Base-by-base conservation (phyloP, 2,888 invertebrate genomes). In the Thecophora atra region DNA sequence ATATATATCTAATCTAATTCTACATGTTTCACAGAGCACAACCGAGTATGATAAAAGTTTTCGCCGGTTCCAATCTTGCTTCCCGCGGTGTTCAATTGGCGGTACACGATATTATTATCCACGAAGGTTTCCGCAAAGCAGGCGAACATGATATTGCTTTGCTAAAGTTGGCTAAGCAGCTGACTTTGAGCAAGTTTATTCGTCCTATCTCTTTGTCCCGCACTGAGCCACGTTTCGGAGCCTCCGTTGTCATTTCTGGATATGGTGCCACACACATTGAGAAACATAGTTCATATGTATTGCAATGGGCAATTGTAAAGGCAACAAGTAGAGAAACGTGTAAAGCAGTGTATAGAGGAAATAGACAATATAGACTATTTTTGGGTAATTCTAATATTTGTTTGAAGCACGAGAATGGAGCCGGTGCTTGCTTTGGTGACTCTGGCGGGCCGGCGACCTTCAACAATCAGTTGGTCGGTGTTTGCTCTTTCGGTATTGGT, bases 351-450 rank as follows among this genome's bases (percentile, higher is more conserved):
- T n/a, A n/a, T n/a, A n/a, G n/a, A n/a, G n/a, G n/a, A n/a, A n/a
- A n/a, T n/a, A n/a, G n/a, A 83, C 83, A n/a, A 56, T 73, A 0
- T 76, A 75, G 70, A 77, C 77, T 37, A 42, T 65, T 11, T 73
- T 58, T 4, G 74, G 79, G 11, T n/a, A 73, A 75, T 3, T 72
- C 76, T 1, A 72, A 83, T 1, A 62, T 85, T 19, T 85, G 86
- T 67, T 77, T 85, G 52, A 74, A 63, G 24, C 86, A 84, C 65
- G 56, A 66, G 1, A 15, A 21, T 2, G 75, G 73, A 65, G 79
- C 83, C 72, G 84, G 83, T 6, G 81, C 81, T 58, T 84, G 84
- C 72, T 76, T 78, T 58, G 84, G 83, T 21, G 84, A 84, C 72
- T 83, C 81, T 13, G 84, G 83, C 28, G 83, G 83, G 52, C 83